Conservation (phyloP, 1,140 invertebrate genomes). For the Drosophila orena region DNA sequence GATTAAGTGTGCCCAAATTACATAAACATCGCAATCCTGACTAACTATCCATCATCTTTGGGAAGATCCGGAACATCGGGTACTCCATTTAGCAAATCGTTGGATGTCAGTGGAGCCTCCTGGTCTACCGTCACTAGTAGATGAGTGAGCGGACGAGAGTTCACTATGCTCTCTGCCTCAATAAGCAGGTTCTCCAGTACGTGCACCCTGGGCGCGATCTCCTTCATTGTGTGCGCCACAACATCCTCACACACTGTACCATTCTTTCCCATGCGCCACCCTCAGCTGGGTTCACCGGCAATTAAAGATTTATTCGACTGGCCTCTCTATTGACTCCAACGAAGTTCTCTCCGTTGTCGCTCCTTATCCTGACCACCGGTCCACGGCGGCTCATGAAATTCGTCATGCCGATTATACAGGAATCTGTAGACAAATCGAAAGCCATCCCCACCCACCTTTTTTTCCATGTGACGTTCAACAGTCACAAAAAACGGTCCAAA, state of each 20-base stretch:
- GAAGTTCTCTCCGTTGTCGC: conserved; percentile 6
- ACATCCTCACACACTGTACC: too few relatives aligned
- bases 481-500: conserved; percentile 1
- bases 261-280: too few relatives aligned
- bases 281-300: too few relatives aligned
- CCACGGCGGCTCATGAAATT: conserved; percentile 9
- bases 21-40: too few relatives aligned
- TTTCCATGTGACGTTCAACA: not conserved
- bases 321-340: not conserved
- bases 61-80: too few relatives aligned
- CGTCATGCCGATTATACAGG: conserved; percentile 20
- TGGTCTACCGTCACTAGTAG: not conserved
- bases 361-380: conserved; percentile 1
- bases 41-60: too few relatives aligned
- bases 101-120: not conserved
- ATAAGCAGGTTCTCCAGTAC: not conserved
- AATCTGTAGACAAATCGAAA: conserved; percentile 8
- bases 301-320: too few relatives aligned
- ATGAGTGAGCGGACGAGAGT: not conserved
- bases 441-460: conserved; percentile 4
- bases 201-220: not conserved
- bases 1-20: too few relatives aligned
- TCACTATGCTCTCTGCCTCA: not conserved
- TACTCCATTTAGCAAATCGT: not conserved
- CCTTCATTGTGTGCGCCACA: too few relatives aligned